Percentiles rank a stretch among this genome's conserved stretches.
phyloP scores from a whole-genome alignment of 2,113 vertebrate genomes.

The Empidonax alnorum region DNA sequence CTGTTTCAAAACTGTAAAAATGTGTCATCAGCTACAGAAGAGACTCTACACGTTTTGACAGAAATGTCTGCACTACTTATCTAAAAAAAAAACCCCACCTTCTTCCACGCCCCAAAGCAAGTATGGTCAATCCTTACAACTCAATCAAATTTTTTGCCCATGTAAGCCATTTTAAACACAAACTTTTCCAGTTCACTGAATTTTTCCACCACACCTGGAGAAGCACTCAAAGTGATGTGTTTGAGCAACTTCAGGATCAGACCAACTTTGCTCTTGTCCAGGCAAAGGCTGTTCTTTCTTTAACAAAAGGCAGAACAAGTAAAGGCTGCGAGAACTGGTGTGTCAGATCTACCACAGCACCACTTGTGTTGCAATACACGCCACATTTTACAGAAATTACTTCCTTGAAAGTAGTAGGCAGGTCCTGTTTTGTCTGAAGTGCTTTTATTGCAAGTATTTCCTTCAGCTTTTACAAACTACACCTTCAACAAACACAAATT shows the following conservation, averaged over 20 bases:
- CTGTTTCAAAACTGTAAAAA: background rate
- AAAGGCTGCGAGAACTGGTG: background rate
- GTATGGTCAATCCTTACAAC: background rate
- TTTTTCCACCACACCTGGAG: background rate
- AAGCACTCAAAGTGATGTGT: background rate
- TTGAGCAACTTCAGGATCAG: background rate
- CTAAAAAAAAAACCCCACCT: background rate
- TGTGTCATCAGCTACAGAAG: background rate
- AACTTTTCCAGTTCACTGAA: background rate
- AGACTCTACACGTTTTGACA: background rate
- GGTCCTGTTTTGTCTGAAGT: background rate
- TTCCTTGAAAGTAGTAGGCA: slow-evolving; percentile 52
- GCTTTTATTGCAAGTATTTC: slow-evolving; percentile 9
- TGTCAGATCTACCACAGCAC: background rate
- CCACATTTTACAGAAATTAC: slow-evolving; percentile 20
- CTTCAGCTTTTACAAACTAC: background rate
- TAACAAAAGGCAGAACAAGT: background rate
- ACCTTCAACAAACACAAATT: background rate
- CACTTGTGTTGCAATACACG: slow-evolving; percentile 13
- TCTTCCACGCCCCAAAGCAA: background rate
- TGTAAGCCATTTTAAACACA: background rate
- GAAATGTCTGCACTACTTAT: background rate
- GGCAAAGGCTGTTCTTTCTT: background rate
- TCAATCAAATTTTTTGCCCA: background rate
- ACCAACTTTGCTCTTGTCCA: background rate